Evolutionary conservation across 2,797 vertebrate genomes (phyloP), one percentile per base, ranked within the genome.

Genomic region (Spondyliosoma cantharus): DNA sequence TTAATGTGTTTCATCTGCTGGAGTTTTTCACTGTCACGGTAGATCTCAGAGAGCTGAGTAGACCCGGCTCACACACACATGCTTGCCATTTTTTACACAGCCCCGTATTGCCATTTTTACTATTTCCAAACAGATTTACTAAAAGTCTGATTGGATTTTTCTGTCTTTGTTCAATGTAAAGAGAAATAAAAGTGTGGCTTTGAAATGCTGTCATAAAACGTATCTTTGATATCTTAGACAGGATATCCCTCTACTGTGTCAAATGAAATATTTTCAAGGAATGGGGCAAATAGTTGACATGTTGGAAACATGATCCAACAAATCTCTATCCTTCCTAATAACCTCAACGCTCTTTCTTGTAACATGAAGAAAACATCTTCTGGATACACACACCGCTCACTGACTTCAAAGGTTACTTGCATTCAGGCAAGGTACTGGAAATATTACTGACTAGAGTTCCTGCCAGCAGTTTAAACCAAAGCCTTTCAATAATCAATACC

Each of bases 1-100:
- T 86, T 93, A 93, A 93, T 94, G 91, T 61, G 84, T 92, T 93
- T 93, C 90, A 93, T 94, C 88, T 94, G 93, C 85, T 90, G 80
- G 76, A 82, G 86, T 87, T 86, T 88, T 87, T 87, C 82, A 86
- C 87, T 87, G 88, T 92, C 89, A 91, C 48, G 49, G 73, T 79
- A 89, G 82, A 89, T 78, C 82, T 89, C 45, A 67, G 83, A 89
- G 81, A 67, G 82, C 81, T 79, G 80, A 80, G 85, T 29, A 32
- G 43, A 27, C 64, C 37, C 5, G 4, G 22, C 50, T 50, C n/a
- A 79, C 67, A 69, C 76, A 75, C 14, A 11, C 49, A 53, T 15
- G 19, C 70, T 19, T 76, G 66, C 49, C 48, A 11, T 61, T 65
- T 74, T 15, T n/a, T n/a, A n/a, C 45, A 62, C 32, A 58, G 45